Evolutionary conservation across 2,113 vertebrate species (phyloP).

Genomic region (Lycocorax pyrrhopterus): DNA sequence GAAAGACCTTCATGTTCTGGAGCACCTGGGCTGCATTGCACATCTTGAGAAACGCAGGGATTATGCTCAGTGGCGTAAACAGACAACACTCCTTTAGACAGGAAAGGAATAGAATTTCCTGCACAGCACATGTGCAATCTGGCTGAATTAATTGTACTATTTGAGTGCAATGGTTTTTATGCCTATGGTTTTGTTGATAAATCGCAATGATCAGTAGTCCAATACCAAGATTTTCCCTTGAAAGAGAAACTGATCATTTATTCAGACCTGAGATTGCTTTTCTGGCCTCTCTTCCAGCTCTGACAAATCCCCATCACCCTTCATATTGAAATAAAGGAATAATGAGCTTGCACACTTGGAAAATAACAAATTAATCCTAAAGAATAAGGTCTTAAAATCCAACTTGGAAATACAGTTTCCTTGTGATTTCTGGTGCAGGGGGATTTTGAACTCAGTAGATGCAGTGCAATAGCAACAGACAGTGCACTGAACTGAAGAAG

Average conservation of each 20-base stretch:
- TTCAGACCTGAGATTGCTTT: background rate
- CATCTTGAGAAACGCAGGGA: background rate
- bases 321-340: background rate
- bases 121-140: background rate
- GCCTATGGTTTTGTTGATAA: background rate
- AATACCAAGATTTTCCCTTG: background rate
- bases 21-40: background rate
- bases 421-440: background rate
- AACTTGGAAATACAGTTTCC: background rate
- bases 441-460: background rate
- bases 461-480: background rate
- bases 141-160: background rate
- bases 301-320: background rate
- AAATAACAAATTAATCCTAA: background rate
- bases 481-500: background rate
- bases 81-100: background rate
- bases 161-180: fast-evolving
- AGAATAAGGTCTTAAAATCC: background rate
- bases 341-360: background rate
- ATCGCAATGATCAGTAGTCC: background rate
- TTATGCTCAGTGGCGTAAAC: background rate
- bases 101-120: background rate
- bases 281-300: background rate
- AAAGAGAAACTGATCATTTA: background rate
- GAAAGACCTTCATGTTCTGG: background rate